Base-by-base conservation (phyloP, 2,797 vertebrate genomes). In the Podargus strigoides region DNA sequence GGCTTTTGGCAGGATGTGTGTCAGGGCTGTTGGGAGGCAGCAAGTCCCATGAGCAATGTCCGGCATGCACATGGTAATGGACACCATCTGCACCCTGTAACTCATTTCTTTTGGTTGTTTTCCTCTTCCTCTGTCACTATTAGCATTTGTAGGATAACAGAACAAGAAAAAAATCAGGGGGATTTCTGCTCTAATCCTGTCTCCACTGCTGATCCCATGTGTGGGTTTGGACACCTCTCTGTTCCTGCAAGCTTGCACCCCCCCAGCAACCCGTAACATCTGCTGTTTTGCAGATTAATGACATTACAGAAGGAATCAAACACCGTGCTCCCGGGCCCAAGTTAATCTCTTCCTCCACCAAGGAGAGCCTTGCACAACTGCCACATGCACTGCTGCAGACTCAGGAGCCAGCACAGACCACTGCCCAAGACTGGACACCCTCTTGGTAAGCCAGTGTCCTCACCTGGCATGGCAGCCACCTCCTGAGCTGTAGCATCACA, bases 371-470 rank as follows among this genome's bases (percentile, higher is more conserved):
- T 20, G 26, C 53, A 23, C 22, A n/a, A 34, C 47, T 70, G 67
- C 41, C 52, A 23, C 1, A 0, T 6, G 32, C 3, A 2, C 28
- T 4, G 2, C 3, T 22, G 49, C 69, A 58, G 37, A 58, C 37
- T 46, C 21, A 7, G 58, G 37, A 79, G 72, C 15, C 59, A 32
- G 56, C 26, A 4, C 30, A 67, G 62, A 44, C 28, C 60, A 13
- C 12, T 49, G 28, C 36, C 44, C 10, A 10, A 39, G 46, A 44
- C 17, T 1, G 3, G 72, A 19, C 21, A 3, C n/a, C 16, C 17
- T 4, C 9, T 4, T 37, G 74, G 26, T 12, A 49, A 79, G 27
- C 24, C 36, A 24, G 27, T 39, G 78, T 53, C 47, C 74, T 53
- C 69, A 28, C 14, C 49, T 39, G 53, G 47, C 53, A 32, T 1